These are phyloP conservation scores for Aplocera efformata DNA, from an alignment of 2,888 invertebrate species.

Conservation along the genomic window DNA sequence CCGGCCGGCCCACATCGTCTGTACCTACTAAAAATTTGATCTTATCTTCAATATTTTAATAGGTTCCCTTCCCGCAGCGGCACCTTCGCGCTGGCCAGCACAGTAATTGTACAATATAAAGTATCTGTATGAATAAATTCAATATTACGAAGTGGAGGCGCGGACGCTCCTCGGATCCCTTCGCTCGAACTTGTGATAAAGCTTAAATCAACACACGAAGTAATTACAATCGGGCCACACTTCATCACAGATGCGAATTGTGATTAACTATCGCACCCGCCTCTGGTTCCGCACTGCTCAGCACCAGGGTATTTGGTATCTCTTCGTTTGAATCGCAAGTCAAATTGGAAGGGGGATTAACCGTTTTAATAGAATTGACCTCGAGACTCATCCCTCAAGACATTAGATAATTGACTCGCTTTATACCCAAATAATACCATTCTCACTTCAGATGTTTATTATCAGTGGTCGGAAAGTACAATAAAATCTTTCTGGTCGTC, in stretches of 20 bases:
- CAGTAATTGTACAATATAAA: slow-evolving; percentile 73
- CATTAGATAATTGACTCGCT: slow-evolving; percentile 17
- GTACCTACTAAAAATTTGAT: slow-evolving; percentile 73
- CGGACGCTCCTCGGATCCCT: slow-evolving; percentile 41
- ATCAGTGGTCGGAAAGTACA: too few relatives aligned
- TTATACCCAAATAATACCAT: slow-evolving; percentile 3
- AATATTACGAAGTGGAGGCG: slow-evolving; percentile 52
- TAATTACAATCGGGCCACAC: slow-evolving; percentile 74
- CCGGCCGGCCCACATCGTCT: slow-evolving; percentile 70
- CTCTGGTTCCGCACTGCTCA: slow-evolving; percentile 50
- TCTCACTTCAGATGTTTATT: not conserved
- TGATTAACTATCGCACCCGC: slow-evolving; percentile 65
- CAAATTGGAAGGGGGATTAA: slow-evolving; percentile 43
- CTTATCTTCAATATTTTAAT: slow-evolving; percentile 78
- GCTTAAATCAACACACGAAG: slow-evolving; percentile 78
- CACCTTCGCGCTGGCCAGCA: slow-evolving; percentile 61
- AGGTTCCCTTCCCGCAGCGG: slow-evolving; percentile 77
- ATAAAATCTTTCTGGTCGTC: too few relatives aligned
- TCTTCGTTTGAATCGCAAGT: slow-evolving; percentile 45
- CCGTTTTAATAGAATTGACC: slow-evolving; percentile 46
- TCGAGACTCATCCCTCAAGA: slow-evolving; percentile 24
- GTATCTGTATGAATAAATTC: slow-evolving; percentile 64
- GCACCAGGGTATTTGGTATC: slow-evolving; percentile 32
- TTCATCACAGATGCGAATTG: slow-evolving; percentile 74
- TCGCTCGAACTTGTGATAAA: slow-evolving; percentile 61